A percentile compares a stretch with the other conserved stretches of the same genome.
Conservation (phyloP, 2,797 vertebrate species). For the Leptatherina wallacei region DNA sequence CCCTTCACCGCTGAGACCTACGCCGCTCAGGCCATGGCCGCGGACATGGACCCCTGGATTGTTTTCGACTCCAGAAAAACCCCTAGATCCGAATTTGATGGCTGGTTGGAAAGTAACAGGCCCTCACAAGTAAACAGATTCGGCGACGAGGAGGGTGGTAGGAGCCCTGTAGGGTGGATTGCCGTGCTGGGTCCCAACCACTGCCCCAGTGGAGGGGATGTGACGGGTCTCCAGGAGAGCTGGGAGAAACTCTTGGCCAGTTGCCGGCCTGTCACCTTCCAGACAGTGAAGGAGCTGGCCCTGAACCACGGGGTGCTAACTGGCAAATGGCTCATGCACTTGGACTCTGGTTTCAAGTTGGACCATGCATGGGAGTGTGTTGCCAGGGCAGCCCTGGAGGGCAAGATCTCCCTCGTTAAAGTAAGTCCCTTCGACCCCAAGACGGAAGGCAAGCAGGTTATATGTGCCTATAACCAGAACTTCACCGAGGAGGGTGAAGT, state of each 20-base stretch:
- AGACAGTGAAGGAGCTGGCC: constrained; percentile 88
- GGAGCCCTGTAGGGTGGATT: constrained; percentile 89
- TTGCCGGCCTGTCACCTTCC: constrained; percentile 82
- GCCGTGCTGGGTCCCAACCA: constrained; percentile 80
- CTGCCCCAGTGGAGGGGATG: constrained; percentile 66
- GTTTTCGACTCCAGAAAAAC: constrained; percentile 87
- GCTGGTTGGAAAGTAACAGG: constrained; percentile 90
- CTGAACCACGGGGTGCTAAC: constrained; percentile 87
- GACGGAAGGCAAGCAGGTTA: constrained; percentile 84
- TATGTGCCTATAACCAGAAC: constrained; percentile 89
- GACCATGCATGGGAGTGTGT: constrained; percentile 91
- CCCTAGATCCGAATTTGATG: constrained; percentile 85
- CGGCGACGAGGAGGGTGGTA: constrained; percentile 77
- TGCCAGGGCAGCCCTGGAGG: constrained; percentile 85
- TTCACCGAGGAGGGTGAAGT: constrained; percentile 89
- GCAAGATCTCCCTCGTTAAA: constrained; percentile 84
- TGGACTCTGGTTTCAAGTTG: constrained; percentile 91
- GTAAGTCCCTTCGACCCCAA: constrained; percentile 85
- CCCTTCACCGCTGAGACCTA: constrained; percentile 81
- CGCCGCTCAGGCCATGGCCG: constrained; percentile 90
- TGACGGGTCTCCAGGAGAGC: constrained; percentile 86
- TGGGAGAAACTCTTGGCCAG: constrained; percentile 88
- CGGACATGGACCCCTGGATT: constrained; percentile 94
- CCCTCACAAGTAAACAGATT: constrained; percentile 87
- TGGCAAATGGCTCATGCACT: constrained; percentile 92